These are phyloP conservation scores for Magallana nippona DNA, from an alignment of 2,888 invertebrate species.

Conservation along the genomic window DNA sequence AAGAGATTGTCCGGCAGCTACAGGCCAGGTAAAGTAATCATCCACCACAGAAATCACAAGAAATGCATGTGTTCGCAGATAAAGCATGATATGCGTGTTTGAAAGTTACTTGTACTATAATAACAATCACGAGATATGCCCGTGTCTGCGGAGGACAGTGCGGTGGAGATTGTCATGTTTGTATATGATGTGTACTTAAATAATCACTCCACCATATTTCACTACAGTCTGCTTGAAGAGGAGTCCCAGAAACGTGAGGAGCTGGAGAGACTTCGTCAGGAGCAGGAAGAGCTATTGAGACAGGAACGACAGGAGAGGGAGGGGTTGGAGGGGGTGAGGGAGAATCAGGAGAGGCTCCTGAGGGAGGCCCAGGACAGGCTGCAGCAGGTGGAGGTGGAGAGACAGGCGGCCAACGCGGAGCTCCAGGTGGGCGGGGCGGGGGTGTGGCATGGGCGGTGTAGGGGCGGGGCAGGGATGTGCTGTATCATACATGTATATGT, in stretches of 20 bases:
- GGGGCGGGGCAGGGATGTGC: no score
- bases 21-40: slow-evolving; percentile 76
- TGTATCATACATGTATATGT: no score
- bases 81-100: no score
- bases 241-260: slow-evolving; percentile 92
- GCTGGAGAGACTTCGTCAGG: slow-evolving; percentile 88
- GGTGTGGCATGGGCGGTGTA: no score
- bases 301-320: slow-evolving; percentile 88
- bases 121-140: no score
- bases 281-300: slow-evolving; percentile 87
- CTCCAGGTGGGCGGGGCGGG: slow-evolving; percentile 58
- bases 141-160: no score
- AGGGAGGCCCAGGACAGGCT: slow-evolving; percentile 60
- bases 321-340: slow-evolving; percentile 87
- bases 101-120: no score
- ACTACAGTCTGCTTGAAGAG: slow-evolving; percentile 84
- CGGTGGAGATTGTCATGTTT: no score
- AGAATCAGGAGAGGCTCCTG: slow-evolving; percentile 71
- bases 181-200: no score
- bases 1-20: slow-evolving; percentile 85
- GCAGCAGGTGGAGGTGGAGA: slow-evolving; percentile 80
- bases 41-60: no score
- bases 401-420: slow-evolving; percentile 83
- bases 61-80: no score
- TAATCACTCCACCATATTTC: no score